Base-by-base conservation (phyloP, 2,797 vertebrate species). In the Toxotes lorentzi region DNA sequence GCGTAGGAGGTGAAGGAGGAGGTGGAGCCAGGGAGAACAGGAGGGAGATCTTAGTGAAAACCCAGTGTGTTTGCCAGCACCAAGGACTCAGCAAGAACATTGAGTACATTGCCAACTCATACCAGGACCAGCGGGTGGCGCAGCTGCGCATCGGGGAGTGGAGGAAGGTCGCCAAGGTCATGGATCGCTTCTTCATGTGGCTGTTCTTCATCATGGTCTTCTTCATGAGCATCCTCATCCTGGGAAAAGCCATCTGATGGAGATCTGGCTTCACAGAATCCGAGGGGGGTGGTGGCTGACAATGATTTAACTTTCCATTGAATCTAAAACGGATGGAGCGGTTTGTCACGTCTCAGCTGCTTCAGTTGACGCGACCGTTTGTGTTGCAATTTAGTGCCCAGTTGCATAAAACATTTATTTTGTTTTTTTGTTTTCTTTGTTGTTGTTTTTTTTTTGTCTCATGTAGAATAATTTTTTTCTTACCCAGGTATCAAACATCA, bases 111-210 rank as follows among this genome's bases (percentile, higher is more conserved):
- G 93, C 96, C 47, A 87, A 48, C 82, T 96, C 95, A 27, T 97
- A 96, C 88, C 93, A 93, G 0, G 96, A 95, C 51, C 96, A 98
- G 89, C 90, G 93, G 38, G 91, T 90, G 0, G 89, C 94, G 0
- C 96, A 97, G 90, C 89, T 84, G 62, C 93, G 93, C 66, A 88
- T 91, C 0, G 92, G 94, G 0, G 96, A 99, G 90, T 98, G 97
- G 97, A 97, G 96, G 89, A 96, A 94, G 82, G 94, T 98, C 40
- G 96, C 97, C 82, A 97, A 96, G 70, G 97, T 98, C 58, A 95
- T 97, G 96, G 97, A 98, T 65, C 96, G 96, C 19, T 97, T 97
- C 92, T 97, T 97, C 91, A 96, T 98, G 96, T 97, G 96, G 94
- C 84, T 97, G 71, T 99, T 98, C 92, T 97, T 98, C 89, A 90